A percentile compares a stretch with the other conserved stretches of the same genome.
Evolutionary conservation across 2,113 vertebrate genomes (phyloP).

Genomic region (Oplegnathus fasciatus): DNA sequence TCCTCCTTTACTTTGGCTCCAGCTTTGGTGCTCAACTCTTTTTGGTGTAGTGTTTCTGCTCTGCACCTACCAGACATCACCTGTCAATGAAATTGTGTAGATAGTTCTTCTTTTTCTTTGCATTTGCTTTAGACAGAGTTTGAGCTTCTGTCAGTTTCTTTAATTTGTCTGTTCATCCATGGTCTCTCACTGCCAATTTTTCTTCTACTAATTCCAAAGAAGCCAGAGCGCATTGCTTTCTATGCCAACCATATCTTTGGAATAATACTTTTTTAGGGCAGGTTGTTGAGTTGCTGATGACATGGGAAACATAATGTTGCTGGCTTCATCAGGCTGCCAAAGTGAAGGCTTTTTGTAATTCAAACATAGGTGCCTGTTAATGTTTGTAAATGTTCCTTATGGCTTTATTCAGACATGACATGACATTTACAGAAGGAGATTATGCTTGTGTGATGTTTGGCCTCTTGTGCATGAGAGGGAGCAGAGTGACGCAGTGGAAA

Average conservation of each 20-base stretch:
- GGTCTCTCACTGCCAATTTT: neutral
- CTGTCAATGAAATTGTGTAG: constrained; percentile 28
- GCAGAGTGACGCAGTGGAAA: neutral
- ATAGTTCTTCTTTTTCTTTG: constrained; percentile 8
- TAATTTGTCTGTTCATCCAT: neutral
- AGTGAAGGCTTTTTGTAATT: neutral
- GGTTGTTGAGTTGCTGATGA: no score
- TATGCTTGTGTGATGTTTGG: neutral
- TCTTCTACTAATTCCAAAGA: constrained; percentile 5
- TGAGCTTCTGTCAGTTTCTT: constrained; percentile 6
- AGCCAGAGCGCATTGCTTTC: neutral
- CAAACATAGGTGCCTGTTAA: neutral
- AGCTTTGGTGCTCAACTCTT: neutral
- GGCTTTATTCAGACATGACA: neutral
- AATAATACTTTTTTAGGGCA: no score
- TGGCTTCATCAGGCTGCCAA: constrained; percentile 2
- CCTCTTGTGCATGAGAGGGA: neutral
- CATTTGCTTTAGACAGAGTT: constrained; percentile 1
- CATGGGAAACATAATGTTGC: no score
- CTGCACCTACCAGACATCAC: constrained; percentile 6
- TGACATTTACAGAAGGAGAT: neutral
- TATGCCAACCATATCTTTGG: neutral
- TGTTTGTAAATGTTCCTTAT: neutral
- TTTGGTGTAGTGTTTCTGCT: neutral
- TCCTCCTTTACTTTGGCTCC: constrained; percentile 1